These are phyloP conservation scores for Pelobates fuscus DNA, from an alignment of 2,113 vertebrate species.

Conservation along the genomic window DNA sequence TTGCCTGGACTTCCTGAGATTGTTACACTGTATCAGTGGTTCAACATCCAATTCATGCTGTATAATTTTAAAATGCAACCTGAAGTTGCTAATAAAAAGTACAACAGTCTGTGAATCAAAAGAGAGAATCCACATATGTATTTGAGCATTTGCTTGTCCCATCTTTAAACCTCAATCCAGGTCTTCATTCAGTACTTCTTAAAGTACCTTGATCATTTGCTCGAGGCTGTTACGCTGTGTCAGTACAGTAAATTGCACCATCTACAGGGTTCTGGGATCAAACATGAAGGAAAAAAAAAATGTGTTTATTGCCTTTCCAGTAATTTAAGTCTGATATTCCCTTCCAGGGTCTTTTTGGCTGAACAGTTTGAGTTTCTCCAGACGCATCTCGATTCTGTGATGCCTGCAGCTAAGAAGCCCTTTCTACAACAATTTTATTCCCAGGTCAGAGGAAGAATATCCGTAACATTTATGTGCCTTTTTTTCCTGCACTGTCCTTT, in stretches of 20 bases:
- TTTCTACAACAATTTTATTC: conserved; percentile 99
- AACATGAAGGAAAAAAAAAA: not conserved
- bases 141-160: not conserved
- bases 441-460: conserved; percentile 74
- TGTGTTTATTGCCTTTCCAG: conserved; percentile 10
- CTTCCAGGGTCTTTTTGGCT: conserved; percentile 88
- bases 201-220: not conserved
- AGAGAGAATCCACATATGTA: not conserved
- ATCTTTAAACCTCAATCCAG: not conserved
- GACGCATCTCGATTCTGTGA: conserved; percentile 92
- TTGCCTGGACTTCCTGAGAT: too few relatives aligned
- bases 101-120: not conserved
- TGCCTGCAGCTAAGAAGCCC: conserved; percentile 96
- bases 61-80: not conserved
- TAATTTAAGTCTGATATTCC: conserved; percentile 25
- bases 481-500: too few relatives aligned
- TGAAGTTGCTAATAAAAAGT: not conserved
- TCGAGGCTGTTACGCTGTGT: not conserved
- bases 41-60: too few relatives aligned
- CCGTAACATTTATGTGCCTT: too few relatives aligned
- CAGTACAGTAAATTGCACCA: not conserved
- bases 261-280: not conserved
- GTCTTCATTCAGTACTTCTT: not conserved
- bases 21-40: too few relatives aligned
- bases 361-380: conserved; percentile 97